Base-by-base conservation (phyloP, 2,888 invertebrate genomes). In the Rhagonycha lutea region DNA sequence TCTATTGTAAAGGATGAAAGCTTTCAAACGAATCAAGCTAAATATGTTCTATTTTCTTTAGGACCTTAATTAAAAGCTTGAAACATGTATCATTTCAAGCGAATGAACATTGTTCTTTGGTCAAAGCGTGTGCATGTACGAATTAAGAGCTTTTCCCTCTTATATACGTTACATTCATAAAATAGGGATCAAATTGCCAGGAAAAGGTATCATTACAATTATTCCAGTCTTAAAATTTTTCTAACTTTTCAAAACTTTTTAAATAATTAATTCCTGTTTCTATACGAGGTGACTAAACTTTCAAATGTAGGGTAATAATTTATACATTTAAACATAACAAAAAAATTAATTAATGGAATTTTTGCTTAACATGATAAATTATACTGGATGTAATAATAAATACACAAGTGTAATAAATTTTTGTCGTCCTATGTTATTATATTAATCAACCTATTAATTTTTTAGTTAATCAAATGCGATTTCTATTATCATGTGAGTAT, bases 1-100 rank as follows among this genome's bases (percentile, higher is more conserved):
- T 26, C 63, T 26, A 65, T 65, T 65, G 63, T 12, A 24, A 23
- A 65, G 24, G 63, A 65, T 65, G 24, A 65, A 65, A 65, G 63
- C 24, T 65, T 65, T 65, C 26, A 65, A 65, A 76, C 71, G 79
- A 80, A 76, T 79, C 79, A 79, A 80, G 80, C 80, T 80, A 80
- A 82, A 82, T 81, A 81, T 80, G 81, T 81, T 78, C 82, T 79
- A 80, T 82, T 81, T 81, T 81, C 80, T 80, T 78, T 80, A 79
- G 78, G 79, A 81, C 82, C 84, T 84, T 86, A 85, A 85, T 86
- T 86, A 85, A 84, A 86, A 86, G 85, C 84, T 82, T 72, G 77
- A 78, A 81, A 82, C 78, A 84, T 85, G 83, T 84, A 83, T 85
- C 84, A 84, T 85, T 84, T 82, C 81, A 80, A 83, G 79, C 80